Conservation (phyloP, 2,888 invertebrate genomes). For the Axea sp. region DNA sequence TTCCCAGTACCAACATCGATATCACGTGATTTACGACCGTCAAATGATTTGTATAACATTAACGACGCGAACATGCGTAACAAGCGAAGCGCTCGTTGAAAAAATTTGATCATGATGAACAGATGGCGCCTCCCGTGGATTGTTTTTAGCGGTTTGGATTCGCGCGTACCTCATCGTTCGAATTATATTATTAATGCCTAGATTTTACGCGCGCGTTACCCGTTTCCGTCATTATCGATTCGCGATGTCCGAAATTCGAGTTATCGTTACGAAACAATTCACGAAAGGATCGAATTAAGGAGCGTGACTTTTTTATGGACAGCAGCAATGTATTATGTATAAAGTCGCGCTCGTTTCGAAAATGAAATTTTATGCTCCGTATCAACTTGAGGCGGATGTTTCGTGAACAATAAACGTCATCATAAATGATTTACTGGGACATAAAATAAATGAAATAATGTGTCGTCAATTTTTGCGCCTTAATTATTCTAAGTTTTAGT, state of each 20-base stretch:
- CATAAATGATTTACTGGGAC: constrained; percentile 36
- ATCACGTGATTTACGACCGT: not conserved
- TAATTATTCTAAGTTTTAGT: constrained; percentile 37
- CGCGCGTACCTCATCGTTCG: constrained; percentile 7
- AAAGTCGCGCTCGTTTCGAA: constrained; percentile 24
- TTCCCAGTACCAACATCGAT: too few relatives aligned
- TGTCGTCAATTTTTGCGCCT: constrained; percentile 40
- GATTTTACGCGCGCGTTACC: constrained; percentile 8
- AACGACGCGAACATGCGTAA: not conserved
- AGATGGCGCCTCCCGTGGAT: not conserved
- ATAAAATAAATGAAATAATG: constrained; percentile 37
- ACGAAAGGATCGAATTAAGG: constrained; percentile 1
- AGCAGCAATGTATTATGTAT: constrained; percentile 32
- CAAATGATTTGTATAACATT: not conserved
- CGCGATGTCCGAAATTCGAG: constrained; percentile 5
- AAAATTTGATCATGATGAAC: not conserved
- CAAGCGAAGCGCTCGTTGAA: not conserved
- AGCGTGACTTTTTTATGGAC: constrained; percentile 6
- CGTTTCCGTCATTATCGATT: constrained; percentile 27
- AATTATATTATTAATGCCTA: constrained; percentile 11
- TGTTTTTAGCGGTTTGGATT: not conserved
- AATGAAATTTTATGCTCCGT: constrained; percentile 36
- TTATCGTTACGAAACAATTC: constrained; percentile 1
- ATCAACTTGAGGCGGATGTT: constrained; percentile 36
- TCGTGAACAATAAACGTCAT: constrained; percentile 36